phyloP scores from a whole-genome alignment of 1,140 invertebrate species.

The Camponotus floridanus region DNA sequence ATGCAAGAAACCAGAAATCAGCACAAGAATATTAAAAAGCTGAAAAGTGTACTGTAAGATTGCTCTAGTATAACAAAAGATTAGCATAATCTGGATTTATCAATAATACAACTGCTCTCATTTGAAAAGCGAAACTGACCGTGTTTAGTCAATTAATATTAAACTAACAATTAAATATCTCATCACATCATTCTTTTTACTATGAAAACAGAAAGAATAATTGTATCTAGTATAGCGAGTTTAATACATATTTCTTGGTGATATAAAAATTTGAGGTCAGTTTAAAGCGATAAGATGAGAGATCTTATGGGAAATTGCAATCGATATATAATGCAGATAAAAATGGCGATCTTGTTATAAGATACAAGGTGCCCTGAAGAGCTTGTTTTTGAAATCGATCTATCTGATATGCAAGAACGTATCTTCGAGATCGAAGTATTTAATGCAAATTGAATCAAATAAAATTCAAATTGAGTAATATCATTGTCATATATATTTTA shows the following conservation, averaged over 20 bases:
- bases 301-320: neutral
- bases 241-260: neutral
- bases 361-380: neutral
- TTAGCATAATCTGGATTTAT: neutral
- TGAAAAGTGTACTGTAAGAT: neutral
- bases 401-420: neutral
- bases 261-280: neutral
- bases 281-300: neutral
- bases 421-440: slow-evolving; percentile 8
- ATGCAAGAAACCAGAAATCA: neutral
- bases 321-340: neutral
- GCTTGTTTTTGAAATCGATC: neutral
- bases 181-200: neutral
- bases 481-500: neutral
- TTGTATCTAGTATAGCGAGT: neutral
- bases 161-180: neutral
- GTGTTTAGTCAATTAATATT: slow-evolving; percentile 46
- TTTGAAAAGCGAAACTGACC: neutral
- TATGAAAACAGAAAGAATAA: neutral
- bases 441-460: neutral
- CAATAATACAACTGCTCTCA: slow-evolving; percentile 10
- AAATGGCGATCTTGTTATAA: neutral
- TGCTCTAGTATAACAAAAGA: slow-evolving; percentile 12
- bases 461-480: neutral
- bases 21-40: neutral